A percentile compares a stretch with the other conserved stretches of the same genome.
Evolutionary conservation across 2,113 vertebrate species (phyloP).

Genomic region (Haliaeetus leucogaster): DNA sequence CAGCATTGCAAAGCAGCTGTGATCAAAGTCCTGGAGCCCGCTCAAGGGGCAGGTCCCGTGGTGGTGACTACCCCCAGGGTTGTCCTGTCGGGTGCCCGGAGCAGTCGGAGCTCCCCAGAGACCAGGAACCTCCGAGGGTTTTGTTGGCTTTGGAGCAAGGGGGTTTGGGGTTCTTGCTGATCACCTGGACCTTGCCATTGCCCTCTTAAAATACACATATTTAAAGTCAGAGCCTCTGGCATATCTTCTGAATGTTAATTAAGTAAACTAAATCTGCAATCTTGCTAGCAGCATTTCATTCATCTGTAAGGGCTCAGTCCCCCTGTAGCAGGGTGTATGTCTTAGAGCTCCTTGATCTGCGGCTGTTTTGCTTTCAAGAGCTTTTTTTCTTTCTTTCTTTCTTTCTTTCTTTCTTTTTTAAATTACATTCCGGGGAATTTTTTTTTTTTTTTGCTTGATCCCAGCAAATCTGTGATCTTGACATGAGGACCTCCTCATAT

Average conservation of each 20-base stretch:
- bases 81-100: neutral
- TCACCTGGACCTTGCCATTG: neutral
- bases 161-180: neutral
- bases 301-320: neutral
- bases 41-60: neutral
- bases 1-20: conserved; percentile 46
- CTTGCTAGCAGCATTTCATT: neutral
- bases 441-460: conserved; percentile 32
- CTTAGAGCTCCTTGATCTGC: conserved; percentile 24
- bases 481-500: neutral
- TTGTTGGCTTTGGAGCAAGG: neutral
- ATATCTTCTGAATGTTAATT: neutral
- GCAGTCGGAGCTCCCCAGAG: neutral
- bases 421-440: neutral
- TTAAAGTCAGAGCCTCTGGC: neutral
- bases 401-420: neutral
- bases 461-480: conserved; percentile 32
- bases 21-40: neutral
- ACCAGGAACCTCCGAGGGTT: neutral
- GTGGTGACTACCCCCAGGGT: neutral
- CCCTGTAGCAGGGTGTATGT: neutral
- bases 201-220: neutral
- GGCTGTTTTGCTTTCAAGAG: conserved; percentile 49
- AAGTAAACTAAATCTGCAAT: neutral
- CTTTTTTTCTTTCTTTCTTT: neutral